phyloP scores from a whole-genome alignment of 1,140 invertebrate species.

The Hylyphantes graminicola region DNA sequence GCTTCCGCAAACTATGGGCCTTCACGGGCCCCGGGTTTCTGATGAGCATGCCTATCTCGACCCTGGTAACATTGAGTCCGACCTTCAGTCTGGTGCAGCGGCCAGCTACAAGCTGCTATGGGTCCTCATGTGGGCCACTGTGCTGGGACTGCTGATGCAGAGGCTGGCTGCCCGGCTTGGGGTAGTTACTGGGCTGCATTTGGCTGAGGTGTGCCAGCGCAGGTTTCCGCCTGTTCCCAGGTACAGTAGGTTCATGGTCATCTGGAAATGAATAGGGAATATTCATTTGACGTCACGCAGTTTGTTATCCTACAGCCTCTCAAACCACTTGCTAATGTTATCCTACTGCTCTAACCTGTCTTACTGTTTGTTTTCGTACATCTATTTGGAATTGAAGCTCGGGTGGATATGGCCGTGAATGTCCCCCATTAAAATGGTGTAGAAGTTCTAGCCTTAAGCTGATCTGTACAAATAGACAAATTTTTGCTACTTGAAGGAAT shows the following conservation, averaged over 20 bases:
- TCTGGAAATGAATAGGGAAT: too few species aligned
- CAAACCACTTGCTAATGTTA: too few species aligned
- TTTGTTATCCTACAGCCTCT: too few species aligned
- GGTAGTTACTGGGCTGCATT: slow-evolving; percentile 84
- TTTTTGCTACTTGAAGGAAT: too few species aligned
- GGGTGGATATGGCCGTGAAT: too few species aligned
- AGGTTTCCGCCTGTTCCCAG: slow-evolving; percentile 84
- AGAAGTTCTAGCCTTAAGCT: too few species aligned
- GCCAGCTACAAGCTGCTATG: slow-evolving; percentile 80
- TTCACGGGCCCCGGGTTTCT: slow-evolving; percentile 93
- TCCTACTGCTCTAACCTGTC: too few species aligned
- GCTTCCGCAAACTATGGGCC: slow-evolving; percentile 90
- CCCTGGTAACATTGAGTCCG: slow-evolving; percentile 93
- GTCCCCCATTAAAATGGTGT: too few species aligned
- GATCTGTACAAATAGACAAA: too few species aligned
- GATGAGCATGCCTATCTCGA: slow-evolving; percentile 93
- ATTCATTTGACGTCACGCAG: too few species aligned
- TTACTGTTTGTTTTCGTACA: too few species aligned
- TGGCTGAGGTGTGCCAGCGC: slow-evolving; percentile 84
- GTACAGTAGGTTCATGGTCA: slow-evolving; percentile 64
- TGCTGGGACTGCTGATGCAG: slow-evolving; percentile 89
- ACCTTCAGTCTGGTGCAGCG: slow-evolving; percentile 84
- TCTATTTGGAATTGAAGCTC: too few species aligned
- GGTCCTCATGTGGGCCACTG: slow-evolving; percentile 85
- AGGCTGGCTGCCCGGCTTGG: slow-evolving; percentile 84